Evolutionary conservation across 2,113 vertebrate species (phyloP).

Genomic region (Columba janthina): DNA sequence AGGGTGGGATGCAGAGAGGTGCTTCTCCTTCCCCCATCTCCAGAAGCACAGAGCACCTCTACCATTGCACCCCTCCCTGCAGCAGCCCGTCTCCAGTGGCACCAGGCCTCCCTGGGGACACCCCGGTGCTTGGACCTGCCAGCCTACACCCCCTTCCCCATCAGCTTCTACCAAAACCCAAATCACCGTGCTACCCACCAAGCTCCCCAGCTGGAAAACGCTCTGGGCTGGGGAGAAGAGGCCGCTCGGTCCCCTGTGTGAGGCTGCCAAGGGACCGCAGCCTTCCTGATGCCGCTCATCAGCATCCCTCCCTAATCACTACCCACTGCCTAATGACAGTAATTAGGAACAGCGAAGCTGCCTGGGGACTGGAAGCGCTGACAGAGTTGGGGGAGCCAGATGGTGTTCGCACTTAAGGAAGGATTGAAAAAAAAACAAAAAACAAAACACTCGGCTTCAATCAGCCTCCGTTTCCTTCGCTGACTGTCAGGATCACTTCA

Average conservation of each 20-base stretch:
- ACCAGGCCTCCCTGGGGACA: not conserved
- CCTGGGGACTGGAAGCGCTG: slow-evolving; percentile 69
- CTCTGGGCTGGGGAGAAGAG: not conserved
- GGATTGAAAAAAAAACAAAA: not conserved
- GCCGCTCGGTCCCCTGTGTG: rapidly evolving
- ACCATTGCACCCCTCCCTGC: rapidly evolving
- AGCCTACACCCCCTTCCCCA: not conserved
- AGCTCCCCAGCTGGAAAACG: not conserved
- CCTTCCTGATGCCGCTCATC: slow-evolving; percentile 48
- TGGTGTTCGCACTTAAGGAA: slow-evolving; percentile 67
- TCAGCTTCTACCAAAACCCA: not conserved
- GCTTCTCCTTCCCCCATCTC: not conserved
- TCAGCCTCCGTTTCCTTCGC: slow-evolving; percentile 19
- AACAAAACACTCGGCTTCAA: not conserved
- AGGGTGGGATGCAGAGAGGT: not conserved
- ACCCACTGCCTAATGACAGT: slow-evolving; percentile 70
- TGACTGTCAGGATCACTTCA: not conserved
- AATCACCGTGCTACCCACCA: not conserved
- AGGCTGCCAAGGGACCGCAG: not conserved
- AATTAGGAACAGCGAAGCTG: slow-evolving; percentile 67
- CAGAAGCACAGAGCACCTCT: no score
- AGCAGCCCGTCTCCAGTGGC: not conserved
- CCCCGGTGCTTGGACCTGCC: not conserved
- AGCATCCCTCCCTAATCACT: slow-evolving; percentile 62
- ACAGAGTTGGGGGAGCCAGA: slow-evolving; percentile 63